Evolutionary conservation across 1,140 invertebrate genomes (phyloP).

Genomic region (Ips nitidus): DNA sequence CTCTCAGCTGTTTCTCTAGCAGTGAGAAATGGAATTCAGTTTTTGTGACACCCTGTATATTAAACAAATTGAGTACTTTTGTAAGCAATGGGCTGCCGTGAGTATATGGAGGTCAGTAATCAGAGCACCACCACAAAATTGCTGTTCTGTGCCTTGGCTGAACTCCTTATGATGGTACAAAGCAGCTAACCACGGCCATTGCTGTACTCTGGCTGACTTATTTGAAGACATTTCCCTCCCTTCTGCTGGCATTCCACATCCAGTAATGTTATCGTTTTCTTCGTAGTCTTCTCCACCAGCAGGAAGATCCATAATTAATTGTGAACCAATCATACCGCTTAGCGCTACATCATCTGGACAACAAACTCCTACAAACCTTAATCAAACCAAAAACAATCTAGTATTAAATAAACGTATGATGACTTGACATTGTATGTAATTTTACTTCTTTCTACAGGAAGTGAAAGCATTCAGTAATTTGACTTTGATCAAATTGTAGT

Average conservation of each 20-base stretch:
- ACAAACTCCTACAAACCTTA: constrained; percentile 63
- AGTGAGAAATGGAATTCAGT: constrained; percentile 8
- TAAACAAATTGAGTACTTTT: constrained; percentile 26
- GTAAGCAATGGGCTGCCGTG: constrained; percentile 76
- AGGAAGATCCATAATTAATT: constrained; percentile 53
- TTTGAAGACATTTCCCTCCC: constrained; percentile 64
- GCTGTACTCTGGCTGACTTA: constrained; percentile 46
- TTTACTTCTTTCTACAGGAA: too few species aligned
- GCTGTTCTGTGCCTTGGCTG: constrained; percentile 53
- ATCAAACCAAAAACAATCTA: constrained; percentile 20
- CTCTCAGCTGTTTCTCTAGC: constrained; percentile 62
- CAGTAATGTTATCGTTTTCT: constrained; percentile 50
- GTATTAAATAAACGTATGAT: not conserved
- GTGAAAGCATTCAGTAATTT: too few species aligned
- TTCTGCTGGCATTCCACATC: constrained; percentile 68
- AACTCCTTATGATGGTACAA: constrained; percentile 58
- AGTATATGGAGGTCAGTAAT: constrained; percentile 78
- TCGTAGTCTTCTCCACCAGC: constrained; percentile 53
- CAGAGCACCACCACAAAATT: constrained; percentile 76
- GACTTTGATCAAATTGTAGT: too few species aligned
- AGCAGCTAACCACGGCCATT: constrained; percentile 82
- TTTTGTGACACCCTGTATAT: constrained; percentile 4
- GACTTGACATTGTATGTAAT: too few species aligned
- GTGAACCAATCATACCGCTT: constrained; percentile 46
- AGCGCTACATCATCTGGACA: constrained; percentile 59